Evolutionary conservation across 2,888 invertebrate species (phyloP).

Genomic region (Caenorhabditis plicata): DNA sequence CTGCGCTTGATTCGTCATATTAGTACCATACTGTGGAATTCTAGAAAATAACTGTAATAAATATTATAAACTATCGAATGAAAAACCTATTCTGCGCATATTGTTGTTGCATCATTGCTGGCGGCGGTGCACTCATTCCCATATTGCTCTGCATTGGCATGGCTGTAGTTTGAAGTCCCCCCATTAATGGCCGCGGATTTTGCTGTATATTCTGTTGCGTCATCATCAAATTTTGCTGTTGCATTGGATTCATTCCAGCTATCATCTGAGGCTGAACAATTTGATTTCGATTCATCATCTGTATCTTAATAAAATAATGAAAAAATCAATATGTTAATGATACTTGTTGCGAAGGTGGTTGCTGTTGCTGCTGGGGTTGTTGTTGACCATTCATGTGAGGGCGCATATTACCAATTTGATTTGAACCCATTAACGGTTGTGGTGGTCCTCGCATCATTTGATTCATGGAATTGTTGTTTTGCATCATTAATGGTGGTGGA

Average conservation of each 20-base stretch:
- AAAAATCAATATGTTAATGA: neutral
- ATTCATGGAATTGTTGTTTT: conserved; percentile 2
- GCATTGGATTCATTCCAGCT: neutral
- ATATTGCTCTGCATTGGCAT: conserved; percentile 19
- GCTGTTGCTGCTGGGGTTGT: neutral
- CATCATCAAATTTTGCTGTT: conserved; percentile 20
- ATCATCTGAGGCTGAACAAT: too few species aligned
- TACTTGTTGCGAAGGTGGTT: neutral
- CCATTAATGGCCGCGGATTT: conserved; percentile 7
- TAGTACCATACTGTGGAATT: conserved; percentile 23
- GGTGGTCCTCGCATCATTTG: conserved; percentile 13
- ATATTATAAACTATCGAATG: neutral
- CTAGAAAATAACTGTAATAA: conserved; percentile 9
- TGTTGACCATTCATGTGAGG: conserved; percentile 8
- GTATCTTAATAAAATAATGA: too few species aligned
- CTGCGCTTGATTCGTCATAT: too few species aligned
- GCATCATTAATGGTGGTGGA: conserved; percentile 30
- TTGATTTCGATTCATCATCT: too few species aligned
- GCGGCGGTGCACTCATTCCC: conserved; percentile 20
- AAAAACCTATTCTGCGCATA: conserved; percentile 18
- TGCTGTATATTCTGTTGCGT: conserved; percentile 10
- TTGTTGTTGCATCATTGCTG: conserved; percentile 14
- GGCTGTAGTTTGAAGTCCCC: neutral
- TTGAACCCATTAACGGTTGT: conserved; percentile 15
- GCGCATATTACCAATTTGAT: conserved; percentile 7